phyloP scores from a whole-genome alignment of 2,797 vertebrate genomes.

The Lophotriccus pileatus region DNA sequence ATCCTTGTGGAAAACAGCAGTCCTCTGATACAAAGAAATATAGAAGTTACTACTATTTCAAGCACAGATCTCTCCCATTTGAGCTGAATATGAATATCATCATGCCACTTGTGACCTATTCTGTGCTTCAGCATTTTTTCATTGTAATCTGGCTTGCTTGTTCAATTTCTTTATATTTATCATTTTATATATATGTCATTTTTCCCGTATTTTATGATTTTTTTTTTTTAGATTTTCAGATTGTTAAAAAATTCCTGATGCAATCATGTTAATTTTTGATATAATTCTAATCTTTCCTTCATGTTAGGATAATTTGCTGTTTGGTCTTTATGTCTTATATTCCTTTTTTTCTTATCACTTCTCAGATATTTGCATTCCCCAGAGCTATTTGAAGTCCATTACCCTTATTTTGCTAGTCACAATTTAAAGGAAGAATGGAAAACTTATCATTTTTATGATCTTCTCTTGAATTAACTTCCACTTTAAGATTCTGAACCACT shows the following conservation, averaged over 20 bases:
- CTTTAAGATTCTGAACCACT: slow-evolving; percentile 27
- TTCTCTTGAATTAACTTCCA: slow-evolving; percentile 55
- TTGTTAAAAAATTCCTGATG: neutral
- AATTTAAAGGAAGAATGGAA: slow-evolving; percentile 41
- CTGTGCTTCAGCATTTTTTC: neutral
- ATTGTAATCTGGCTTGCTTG: neutral
- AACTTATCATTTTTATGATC: slow-evolving; percentile 49
- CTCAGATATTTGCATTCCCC: slow-evolving; percentile 15
- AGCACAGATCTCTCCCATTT: neutral
- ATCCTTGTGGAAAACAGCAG: neutral
- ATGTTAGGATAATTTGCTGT: slow-evolving; percentile 3
- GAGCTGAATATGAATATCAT: neutral
- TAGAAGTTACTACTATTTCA: neutral
- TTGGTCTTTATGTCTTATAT: slow-evolving; percentile 7
- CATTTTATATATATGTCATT: neutral
- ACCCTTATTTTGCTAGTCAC: slow-evolving; percentile 52
- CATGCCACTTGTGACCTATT: neutral
- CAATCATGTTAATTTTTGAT: slow-evolving; percentile 7
- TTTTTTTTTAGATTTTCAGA: neutral
- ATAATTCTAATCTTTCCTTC: neutral
- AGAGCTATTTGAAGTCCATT: slow-evolving; percentile 55
- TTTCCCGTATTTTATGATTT: neutral
- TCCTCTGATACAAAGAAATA: neutral
- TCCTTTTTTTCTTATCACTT: slow-evolving; percentile 39
- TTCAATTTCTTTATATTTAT: neutral